Conservation (phyloP, 1,140 invertebrate genomes). For the Tetragnatha versicolor region DNA sequence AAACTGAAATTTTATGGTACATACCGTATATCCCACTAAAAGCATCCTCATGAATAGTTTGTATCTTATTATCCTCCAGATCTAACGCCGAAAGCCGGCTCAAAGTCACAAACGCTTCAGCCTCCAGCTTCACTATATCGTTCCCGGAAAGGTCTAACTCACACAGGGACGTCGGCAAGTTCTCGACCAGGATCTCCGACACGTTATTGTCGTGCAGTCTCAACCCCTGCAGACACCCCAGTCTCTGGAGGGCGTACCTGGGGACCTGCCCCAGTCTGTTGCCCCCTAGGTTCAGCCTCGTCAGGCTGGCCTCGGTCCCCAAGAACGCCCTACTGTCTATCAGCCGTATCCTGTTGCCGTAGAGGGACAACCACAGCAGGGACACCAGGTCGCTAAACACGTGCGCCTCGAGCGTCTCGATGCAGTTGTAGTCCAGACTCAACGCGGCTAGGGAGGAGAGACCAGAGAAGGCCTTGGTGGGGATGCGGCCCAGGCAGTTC, state of each 20-base stretch:
- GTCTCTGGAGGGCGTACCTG: slow-evolving; percentile 52
- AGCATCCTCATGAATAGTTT: slow-evolving; percentile 56
- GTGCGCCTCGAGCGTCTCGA: slow-evolving; percentile 54
- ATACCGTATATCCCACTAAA: slow-evolving; percentile 71
- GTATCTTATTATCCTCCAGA: slow-evolving; percentile 58
- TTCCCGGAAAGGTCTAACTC: slow-evolving; percentile 58
- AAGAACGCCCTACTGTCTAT: slow-evolving; percentile 58
- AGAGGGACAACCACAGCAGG: slow-evolving; percentile 57
- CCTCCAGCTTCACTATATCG: slow-evolving; percentile 43
- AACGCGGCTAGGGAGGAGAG: slow-evolving; percentile 56
- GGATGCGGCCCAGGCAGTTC: slow-evolving; percentile 57
- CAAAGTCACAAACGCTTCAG: slow-evolving; percentile 54
- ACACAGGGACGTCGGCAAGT: slow-evolving; percentile 36
- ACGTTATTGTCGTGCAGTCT: slow-evolving; percentile 58
- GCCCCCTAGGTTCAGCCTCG: slow-evolving; percentile 58
- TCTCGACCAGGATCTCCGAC: slow-evolving; percentile 33
- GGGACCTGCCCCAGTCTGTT: slow-evolving; percentile 57
- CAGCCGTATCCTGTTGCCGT: slow-evolving; percentile 58
- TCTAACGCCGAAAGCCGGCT: slow-evolving; percentile 56
- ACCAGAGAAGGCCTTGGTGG: slow-evolving; percentile 46
- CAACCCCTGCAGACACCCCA: slow-evolving; percentile 56
- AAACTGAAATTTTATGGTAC: too few relatives aligned
- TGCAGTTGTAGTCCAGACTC: slow-evolving; percentile 58
- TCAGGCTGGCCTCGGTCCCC: slow-evolving; percentile 57
- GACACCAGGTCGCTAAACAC: slow-evolving; percentile 57